Evolutionary conservation across 2,797 vertebrate species (phyloP), one percentile per base, ranked within the genome.

Genomic region (Aldrovandia affinis): DNA sequence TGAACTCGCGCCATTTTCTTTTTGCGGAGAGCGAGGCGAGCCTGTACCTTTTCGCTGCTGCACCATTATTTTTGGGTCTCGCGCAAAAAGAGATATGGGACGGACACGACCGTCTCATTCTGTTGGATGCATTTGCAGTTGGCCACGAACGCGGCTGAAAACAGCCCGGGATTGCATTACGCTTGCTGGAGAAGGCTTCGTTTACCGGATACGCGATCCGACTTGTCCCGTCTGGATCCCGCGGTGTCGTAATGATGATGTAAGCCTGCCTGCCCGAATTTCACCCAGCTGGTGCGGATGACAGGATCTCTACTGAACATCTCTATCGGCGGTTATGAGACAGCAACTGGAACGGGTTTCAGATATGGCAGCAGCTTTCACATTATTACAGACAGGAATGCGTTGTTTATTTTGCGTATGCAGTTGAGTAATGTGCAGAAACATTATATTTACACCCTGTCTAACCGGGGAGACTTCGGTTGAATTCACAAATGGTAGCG

Each of bases 171-270:
- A 3, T n/a, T 28, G n/a, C 9, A 30, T 28, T 15, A 65, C 61
- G 10, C 61, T 12, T 3, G 18, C 55, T 30, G 61, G 36, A 77
- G 73, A 47, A 75, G 75, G 85, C 85, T 86, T 83, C 77, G 63
- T 84, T 79, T 68, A 65, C 83, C 39, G 59, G 28, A 61, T 84
- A 68, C 36, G 78, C 61, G 77, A 84, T 59, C 75, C 50, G 28
- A 57, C 36, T 36, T 15, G 12, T 25, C 39, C 7, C 28, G 30
- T 59, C 83, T 28, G 61, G 47, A 70, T 30, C 57, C 63, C 55
- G 65, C 20, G 61, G 9, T 81, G 77, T 33, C 84, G 86, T 83
- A 88, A 88, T 84, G 83, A 84, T 88, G 84, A 84, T 88, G 83
- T 85, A 85, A 86, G 81, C 80, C 63, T 81, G 61, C 65, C 44